A percentile compares a stretch with the other conserved stretches of the same genome.
Evolutionary conservation across 2,888 invertebrate genomes (phyloP).

Genomic region (Eumacrocentrus americanus): DNA sequence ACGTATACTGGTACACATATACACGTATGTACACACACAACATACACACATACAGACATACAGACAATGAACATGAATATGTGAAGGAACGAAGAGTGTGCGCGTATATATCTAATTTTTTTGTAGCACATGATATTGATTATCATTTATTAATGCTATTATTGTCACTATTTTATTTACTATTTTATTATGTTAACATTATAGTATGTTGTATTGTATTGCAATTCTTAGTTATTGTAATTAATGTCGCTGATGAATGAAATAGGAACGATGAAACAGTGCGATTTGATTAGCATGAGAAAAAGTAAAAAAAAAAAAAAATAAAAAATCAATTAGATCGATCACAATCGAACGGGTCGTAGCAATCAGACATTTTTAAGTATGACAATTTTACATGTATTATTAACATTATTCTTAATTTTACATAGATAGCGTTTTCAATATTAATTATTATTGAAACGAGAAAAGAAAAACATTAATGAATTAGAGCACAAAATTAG

Average conservation of each 20-base stretch:
- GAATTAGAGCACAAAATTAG: conserved; percentile 15
- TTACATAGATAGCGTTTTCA: conserved; percentile 29
- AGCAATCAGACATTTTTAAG: conserved; percentile 32
- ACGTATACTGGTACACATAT: conserved; percentile 6
- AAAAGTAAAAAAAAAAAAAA: conserved; percentile 3
- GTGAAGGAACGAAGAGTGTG: conserved; percentile 4
- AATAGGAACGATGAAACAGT: neutral
- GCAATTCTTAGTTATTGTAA: no score
- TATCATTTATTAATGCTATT: conserved; percentile 30
- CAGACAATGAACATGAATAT: neutral
- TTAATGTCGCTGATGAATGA: no score
- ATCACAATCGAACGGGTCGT: conserved; percentile 3
- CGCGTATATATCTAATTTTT: conserved; percentile 12
- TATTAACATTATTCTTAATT: conserved; percentile 38
- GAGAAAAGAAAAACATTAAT: conserved; percentile 17
- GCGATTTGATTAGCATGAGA: no score
- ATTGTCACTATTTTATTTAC: conserved; percentile 25
- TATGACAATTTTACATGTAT: conserved; percentile 36
- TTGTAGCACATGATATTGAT: conserved; percentile 32
- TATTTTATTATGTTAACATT: conserved; percentile 20
- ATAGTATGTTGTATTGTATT: no score
- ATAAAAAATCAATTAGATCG: neutral
- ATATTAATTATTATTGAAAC: conserved; percentile 28
- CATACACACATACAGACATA: conserved; percentile 4
- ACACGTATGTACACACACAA: conserved; percentile 12